Base-by-base conservation (phyloP, 2,797 vertebrate genomes). In the Danionella dracula region DNA sequence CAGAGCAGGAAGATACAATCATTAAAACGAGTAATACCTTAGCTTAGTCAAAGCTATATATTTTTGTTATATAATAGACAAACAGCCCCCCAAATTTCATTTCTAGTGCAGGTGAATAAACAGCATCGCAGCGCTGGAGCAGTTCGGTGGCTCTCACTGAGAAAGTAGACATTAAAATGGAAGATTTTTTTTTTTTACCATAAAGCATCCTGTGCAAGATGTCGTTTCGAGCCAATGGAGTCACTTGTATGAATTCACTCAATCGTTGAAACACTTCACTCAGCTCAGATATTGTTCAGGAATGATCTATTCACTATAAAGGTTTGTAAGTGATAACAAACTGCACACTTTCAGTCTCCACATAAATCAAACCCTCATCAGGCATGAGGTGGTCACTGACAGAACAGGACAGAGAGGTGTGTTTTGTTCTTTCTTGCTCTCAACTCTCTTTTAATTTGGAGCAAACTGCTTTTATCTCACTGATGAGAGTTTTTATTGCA, bases 401-500 rank as follows among this genome's bases (percentile, higher is more conserved):
- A 19, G n/a, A 20, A 35, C 19, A n/a, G 34, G 19, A 55, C 37
- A 48, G 5, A n/a, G n/a, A n/a, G n/a, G n/a, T n/a, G n/a, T n/a
- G n/a, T n/a, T n/a, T n/a, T n/a, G n/a, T n/a, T n/a, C n/a, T n/a
- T n/a, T n/a, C n/a, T 57, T 6, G 9, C 61, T 40, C 16, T 38
- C 50, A 44, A 59, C 49, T 58, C 32, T 38, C 34, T 49, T 70
- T 64, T 59, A 31, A 68, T 74, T 75, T 54, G 44, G 34, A 64
- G 34, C 27, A 21, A 68, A 68, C 38, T 23, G 44, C 46, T 49
- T 23, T 27, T 58, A 23, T 34, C 4, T 57, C 12, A 13, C n/a
- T 55, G 58, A 68, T 63, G 49, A 38, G 48, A 54, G 50, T 55
- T 63, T 74, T 63, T 54, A 59, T 29, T 38, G 63, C 50, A 16